Evolutionary conservation across 2,113 vertebrate species (phyloP).

Genomic region (Actenoides hombroni): DNA sequence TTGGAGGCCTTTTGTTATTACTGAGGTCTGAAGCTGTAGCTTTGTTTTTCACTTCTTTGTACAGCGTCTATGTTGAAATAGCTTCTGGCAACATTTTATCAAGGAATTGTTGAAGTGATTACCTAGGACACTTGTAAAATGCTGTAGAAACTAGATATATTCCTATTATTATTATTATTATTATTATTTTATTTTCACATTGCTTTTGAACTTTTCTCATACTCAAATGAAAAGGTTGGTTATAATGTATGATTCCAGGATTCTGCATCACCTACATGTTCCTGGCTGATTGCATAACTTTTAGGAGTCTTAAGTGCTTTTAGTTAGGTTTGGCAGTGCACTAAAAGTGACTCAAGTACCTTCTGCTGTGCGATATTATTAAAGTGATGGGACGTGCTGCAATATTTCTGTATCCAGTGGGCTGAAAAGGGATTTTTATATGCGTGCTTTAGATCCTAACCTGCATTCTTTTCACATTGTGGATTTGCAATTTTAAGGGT

Average conservation of each 20-base stretch:
- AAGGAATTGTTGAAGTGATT: neutral
- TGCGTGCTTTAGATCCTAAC: neutral
- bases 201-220: neutral
- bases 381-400: neutral
- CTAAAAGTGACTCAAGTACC: neutral
- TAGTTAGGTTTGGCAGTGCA: neutral
- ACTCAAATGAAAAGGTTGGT: neutral
- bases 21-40: neutral
- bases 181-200: neutral
- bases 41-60: neutral
- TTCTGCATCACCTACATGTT: neutral
- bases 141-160: neutral
- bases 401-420: neutral
- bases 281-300: neutral
- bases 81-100: neutral
- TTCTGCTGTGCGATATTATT: conserved; percentile 15
- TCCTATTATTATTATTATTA: neutral
- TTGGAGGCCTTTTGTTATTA: neutral
- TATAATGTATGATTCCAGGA: neutral
- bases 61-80: neutral
- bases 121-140: neutral
- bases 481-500: neutral
- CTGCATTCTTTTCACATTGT: neutral
- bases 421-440: neutral
- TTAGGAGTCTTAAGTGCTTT: neutral